Base-by-base conservation (phyloP, 2,888 invertebrate genomes). In the Amblyjoppa proteus region DNA sequence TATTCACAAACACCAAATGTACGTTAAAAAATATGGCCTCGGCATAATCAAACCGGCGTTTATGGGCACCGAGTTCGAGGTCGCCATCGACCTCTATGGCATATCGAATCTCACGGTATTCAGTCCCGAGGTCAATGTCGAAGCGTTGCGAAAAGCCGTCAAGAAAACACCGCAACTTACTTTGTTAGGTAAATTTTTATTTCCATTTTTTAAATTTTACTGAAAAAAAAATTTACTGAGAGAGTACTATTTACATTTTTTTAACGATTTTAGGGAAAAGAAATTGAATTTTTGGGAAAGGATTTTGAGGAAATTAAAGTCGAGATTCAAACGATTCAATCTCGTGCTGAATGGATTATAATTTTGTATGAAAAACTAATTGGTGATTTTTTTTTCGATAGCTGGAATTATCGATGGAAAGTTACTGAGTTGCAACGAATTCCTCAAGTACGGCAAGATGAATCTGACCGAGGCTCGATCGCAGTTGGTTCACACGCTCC, bases 391-490 rank as follows among this genome's bases (percentile, higher is more conserved):
- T n/a, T 76, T 70, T 25, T 34, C 28, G 94, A 88, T 94, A 97
- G 97, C 96, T 92, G 97, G 96, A n/a, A 96, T 97, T 84, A 95
- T 97, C 74, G 96, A 98, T 90, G 96, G 96, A 69, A 95, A 95
- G 81, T 93, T 97, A 41, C 89, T 98, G 88, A 96, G 96, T 85
- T 95, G 95, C 88, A 96, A 96, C 91, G 97, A 97, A 89, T 94
- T 98, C 45, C 90, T 96, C 38, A 95, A 95, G 88, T 97, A 96
- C 89, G 96, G 97, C 81, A 94, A 95, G 90, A 94, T 97, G 91
- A 96, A 95, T 91, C 92, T 98, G 70, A 95, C 96, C 89, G 94
- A 95, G 28, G 96, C 96, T 0, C 96, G 96, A 91, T 96, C 96
- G 78, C 96, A 96, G 89, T 94, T 98, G 73, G 97, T 97, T 83